A percentile compares a stretch with the other conserved stretches of the same genome.
phyloP scores from a whole-genome alignment of 2,888 invertebrate species.

The Priocnemis perturbator region DNA sequence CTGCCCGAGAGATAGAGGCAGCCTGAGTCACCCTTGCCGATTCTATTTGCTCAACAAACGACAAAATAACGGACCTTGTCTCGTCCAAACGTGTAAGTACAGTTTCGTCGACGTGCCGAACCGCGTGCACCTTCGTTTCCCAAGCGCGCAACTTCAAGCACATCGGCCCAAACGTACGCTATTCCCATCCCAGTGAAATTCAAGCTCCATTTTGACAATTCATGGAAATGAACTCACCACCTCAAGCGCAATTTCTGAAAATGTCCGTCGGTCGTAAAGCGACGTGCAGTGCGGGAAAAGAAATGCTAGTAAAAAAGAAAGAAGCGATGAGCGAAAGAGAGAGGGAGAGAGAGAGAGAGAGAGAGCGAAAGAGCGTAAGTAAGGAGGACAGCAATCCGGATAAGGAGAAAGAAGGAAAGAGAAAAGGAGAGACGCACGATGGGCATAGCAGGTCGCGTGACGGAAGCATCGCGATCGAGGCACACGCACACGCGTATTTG shows the following conservation, averaged over 20 bases:
- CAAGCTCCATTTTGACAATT: too few relatives aligned
- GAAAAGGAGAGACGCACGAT: conserved; percentile 17
- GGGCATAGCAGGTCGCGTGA: conserved; percentile 68
- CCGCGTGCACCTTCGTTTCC: too few relatives aligned
- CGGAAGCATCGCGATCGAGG: conserved; percentile 62
- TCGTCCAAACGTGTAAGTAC: neutral
- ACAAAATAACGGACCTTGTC: conserved; percentile 35
- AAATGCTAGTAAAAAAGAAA: neutral
- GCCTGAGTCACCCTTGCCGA: conserved; percentile 29
- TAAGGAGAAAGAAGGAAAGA: neutral
- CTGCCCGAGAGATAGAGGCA: conserved; percentile 13
- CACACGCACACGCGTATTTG: conserved; percentile 34
- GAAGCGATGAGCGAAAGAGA: conserved; percentile 12
- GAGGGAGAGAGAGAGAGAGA: neutral
- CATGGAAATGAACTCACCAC: too few relatives aligned
- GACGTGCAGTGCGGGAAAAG: too few relatives aligned
- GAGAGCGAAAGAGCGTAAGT: neutral
- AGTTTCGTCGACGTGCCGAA: neutral
- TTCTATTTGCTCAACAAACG: conserved; percentile 47
- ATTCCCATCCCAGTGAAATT: too few relatives aligned
- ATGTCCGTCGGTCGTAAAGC: too few relatives aligned
- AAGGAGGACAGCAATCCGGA: neutral
- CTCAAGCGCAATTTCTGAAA: too few relatives aligned
- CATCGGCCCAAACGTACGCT: too few relatives aligned
- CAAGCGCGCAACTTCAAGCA: too few relatives aligned